Percentiles rank a stretch among this genome's conserved stretches.
Evolutionary conservation across 1,140 invertebrate species (phyloP).

Genomic region (Drosophila orosa): DNA sequence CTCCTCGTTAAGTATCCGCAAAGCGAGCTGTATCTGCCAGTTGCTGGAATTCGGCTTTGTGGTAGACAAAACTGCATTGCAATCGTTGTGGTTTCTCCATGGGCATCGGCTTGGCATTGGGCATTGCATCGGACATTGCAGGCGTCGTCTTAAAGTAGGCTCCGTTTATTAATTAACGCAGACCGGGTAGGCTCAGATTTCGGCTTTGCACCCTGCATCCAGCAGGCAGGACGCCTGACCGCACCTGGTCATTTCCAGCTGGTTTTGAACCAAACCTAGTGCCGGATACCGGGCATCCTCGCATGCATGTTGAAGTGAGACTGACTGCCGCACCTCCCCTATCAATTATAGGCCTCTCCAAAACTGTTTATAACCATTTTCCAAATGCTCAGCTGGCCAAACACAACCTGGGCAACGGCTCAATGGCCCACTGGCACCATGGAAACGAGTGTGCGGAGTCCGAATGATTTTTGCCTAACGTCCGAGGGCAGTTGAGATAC

Average conservation of each 20-base stretch:
- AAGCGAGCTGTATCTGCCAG: slow-evolving; percentile 51
- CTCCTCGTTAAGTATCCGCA: slow-evolving; percentile 59
- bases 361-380: slow-evolving; percentile 29
- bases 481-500: background rate
- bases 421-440: slow-evolving; percentile 10
- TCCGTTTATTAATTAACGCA: slow-evolving; percentile 67
- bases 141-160: slow-evolving; percentile 53
- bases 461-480: background rate
- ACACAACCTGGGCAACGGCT: slow-evolving; percentile 9
- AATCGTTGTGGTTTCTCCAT: slow-evolving; percentile 51
- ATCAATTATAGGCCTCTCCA: slow-evolving; percentile 25
- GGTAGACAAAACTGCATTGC: slow-evolving; percentile 56
- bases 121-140: slow-evolving; percentile 29
- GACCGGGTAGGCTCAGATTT: background rate
- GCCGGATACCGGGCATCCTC: background rate
- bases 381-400: slow-evolving; percentile 14
- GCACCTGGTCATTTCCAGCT: slow-evolving; percentile 9
- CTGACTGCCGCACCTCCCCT: slow-evolving; percentile 1
- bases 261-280: background rate
- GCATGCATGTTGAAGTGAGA: slow-evolving; percentile 23
- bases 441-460: background rate
- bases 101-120: slow-evolving; percentile 20
- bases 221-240: slow-evolving; percentile 13
- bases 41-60: slow-evolving; percentile 32
- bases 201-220: slow-evolving; percentile 3